These are phyloP conservation scores for Celastrina argiolus DNA, from an alignment of 2,888 invertebrate species.

Conservation along the genomic window DNA sequence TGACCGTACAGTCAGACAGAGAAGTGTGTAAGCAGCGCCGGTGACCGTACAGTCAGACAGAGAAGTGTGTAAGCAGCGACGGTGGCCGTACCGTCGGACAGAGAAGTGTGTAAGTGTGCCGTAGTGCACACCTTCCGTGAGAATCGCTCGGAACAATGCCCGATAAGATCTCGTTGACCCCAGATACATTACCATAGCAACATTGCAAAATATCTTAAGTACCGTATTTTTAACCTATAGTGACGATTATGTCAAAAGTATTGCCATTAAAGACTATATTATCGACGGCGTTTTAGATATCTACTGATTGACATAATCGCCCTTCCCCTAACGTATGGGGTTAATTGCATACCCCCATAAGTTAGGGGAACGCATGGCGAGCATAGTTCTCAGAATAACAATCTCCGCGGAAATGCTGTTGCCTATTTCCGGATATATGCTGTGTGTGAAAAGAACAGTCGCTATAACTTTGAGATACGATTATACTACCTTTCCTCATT, in stretches of 20 bases:
- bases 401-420: no score
- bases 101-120: conserved; percentile 60
- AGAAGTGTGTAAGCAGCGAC: conserved; percentile 58
- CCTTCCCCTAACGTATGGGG: no score
- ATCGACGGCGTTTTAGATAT: no score
- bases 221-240: not conserved
- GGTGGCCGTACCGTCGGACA: not conserved
- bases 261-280: no score
- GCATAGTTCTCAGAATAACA: no score
- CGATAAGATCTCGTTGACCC: conserved; percentile 37
- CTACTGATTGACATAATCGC: no score
- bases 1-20: not conserved
- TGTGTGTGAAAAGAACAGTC: no score
- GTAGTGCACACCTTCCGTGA: conserved; percentile 59
- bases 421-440: no score
- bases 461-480: no score
- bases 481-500: no score
- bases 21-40: conserved; percentile 62
- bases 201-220: conserved; percentile 7
- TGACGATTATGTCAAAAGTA: not conserved
- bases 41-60: not conserved
- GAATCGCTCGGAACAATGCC: conserved; percentile 51
- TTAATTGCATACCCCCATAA: no score
- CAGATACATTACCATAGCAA: conserved; percentile 31
- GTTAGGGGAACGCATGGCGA: no score